A percentile compares a stretch with the other conserved stretches of the same genome.
Evolutionary conservation across 2,888 invertebrate species (phyloP).

Genomic region (Abscondita cerata): DNA sequence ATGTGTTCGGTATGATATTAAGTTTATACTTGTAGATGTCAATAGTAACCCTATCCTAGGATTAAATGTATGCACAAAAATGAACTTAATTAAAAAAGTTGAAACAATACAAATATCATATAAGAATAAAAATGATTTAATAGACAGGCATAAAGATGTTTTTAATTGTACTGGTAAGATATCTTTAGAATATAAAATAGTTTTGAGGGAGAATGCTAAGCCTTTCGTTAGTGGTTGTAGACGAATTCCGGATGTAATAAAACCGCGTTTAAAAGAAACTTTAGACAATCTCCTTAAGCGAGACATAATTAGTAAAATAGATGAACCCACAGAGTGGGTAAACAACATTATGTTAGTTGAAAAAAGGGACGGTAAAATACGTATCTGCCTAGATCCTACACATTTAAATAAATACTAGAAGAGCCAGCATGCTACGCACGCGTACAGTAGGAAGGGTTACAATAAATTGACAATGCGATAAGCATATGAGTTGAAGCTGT

Average conservation of each 20-base stretch:
- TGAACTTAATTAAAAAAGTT: too few species aligned
- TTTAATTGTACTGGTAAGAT: slow-evolving; percentile 1
- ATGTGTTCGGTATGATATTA: neutral
- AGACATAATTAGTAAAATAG: neutral
- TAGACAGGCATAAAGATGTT: neutral
- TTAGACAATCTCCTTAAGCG: neutral
- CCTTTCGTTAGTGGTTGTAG: slow-evolving; percentile 2
- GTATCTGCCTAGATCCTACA: slow-evolving; percentile 45
- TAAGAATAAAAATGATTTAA: too few species aligned
- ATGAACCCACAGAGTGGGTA: neutral
- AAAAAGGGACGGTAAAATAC: slow-evolving; percentile 16
- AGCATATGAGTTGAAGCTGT: too few species aligned
- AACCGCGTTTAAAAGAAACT: neutral
- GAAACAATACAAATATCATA: too few species aligned
- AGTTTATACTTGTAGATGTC: slow-evolving; percentile 6
- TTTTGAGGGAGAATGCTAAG: neutral
- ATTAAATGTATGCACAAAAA: slow-evolving; percentile 8
- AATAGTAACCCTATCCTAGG: neutral
- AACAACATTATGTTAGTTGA: slow-evolving; percentile 1
- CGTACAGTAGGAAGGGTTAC: too few species aligned
- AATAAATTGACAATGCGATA: too few species aligned
- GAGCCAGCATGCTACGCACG: too few species aligned
- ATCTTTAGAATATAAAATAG: slow-evolving; percentile 1
- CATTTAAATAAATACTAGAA: slow-evolving; percentile 41
- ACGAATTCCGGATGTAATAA: neutral